Evolutionary conservation across 2,888 invertebrate species (phyloP), one percentile per base, ranked within the genome.

Genomic region (Gari tellinella): DNA sequence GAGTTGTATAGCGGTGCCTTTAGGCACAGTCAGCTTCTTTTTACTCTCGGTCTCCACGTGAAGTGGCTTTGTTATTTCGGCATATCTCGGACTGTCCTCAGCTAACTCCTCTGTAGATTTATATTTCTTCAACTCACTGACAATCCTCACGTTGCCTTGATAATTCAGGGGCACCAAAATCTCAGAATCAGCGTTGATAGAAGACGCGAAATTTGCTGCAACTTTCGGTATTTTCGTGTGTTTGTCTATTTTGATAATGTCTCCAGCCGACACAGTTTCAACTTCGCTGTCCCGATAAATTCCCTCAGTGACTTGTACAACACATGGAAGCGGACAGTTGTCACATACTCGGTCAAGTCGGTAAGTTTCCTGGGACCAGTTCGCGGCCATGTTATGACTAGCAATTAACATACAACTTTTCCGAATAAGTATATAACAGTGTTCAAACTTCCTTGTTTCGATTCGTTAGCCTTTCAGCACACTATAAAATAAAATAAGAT

Each of bases 81-180:
- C 69, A 57, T 69, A 74, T 23, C 74, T 60, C 15, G 74, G 74
- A 23, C 64, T 52, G 17, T 61, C 58, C 12, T 21, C 38, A 1
- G 49, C 38, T 19, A 74, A 45, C 19, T 65, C 53, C 10, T 23
- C 14, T 12, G 69, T 52, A 38, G 31, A 56, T 3, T 64, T 40
- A 52, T 65, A 69, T 14, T 41, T 61, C 49, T 57, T 62, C 14
- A 43, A 1, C 15, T 43, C 31, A 10, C 43, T 48, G n/a, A 53
- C 7, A 25, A 60, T 51, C 51, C 64, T 68, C 8, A 68, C 40
- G n/a, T 21, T 68, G 0, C 68, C 67, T 38, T 41, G 49, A 43
- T 72, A 72, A 41, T 67, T 72, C n/a, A 67, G 51, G 1, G 73
- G 73, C n/a, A 73, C 55, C 0, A 73, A 45, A 48, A 68, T 73